phyloP scores from a whole-genome alignment of 1,140 invertebrate species.

The Monochamus saltuarius region DNA sequence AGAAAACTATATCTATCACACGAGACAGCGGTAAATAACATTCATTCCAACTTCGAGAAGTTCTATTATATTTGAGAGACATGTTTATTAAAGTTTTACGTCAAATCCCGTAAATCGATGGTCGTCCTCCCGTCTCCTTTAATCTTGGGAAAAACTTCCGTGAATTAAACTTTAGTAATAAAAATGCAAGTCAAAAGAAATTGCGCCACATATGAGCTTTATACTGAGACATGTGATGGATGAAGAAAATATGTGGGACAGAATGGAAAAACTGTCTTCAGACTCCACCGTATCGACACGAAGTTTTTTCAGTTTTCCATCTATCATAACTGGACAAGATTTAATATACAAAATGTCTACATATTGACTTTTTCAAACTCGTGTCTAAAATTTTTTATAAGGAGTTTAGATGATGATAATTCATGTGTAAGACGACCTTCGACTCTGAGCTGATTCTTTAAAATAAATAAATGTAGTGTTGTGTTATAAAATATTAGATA shows the following conservation, averaged over 20 bases:
- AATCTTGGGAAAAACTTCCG: neutral
- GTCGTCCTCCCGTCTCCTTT: conserved; percentile 25
- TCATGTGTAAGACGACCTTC: no score
- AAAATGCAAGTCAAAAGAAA: conserved; percentile 27
- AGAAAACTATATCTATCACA: no score
- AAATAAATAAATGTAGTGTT: no score
- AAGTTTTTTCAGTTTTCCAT: conserved; percentile 27
- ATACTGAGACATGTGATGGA: conserved; percentile 36
- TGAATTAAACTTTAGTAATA: conserved; percentile 34
- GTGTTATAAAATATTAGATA: no score
- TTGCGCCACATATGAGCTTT: conserved; percentile 11
- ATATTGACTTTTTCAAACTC: neutral
- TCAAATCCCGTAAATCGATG: conserved; percentile 34
- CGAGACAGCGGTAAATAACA: no score
- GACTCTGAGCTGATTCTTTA: no score
- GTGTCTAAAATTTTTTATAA: neutral
- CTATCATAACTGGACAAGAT: conserved; percentile 41
- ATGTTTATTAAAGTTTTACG: conserved; percentile 21
- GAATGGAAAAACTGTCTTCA: conserved; percentile 26
- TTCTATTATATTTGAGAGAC: no score
- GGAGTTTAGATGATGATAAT: no score
- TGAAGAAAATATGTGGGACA: conserved; percentile 27
- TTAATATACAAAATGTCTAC: conserved; percentile 39
- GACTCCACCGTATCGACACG: conserved; percentile 13
- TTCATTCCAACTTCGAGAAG: no score